Evolutionary conservation across 2,113 vertebrate species (phyloP).

Genomic region (Trinectes maculatus): DNA sequence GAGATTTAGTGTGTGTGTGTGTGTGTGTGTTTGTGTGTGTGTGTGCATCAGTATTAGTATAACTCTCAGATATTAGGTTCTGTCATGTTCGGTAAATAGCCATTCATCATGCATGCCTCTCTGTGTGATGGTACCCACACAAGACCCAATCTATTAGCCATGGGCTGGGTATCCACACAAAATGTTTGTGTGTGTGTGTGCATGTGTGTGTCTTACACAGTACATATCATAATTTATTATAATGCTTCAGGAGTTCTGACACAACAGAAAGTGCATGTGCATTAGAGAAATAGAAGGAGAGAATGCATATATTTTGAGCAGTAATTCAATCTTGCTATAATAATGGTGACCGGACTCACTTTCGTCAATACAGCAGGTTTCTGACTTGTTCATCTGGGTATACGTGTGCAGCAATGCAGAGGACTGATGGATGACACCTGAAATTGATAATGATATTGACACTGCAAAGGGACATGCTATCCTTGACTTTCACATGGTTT

Average conservation of each 20-base stretch:
- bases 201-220: constrained; percentile 19
- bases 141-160: constrained; percentile 79
- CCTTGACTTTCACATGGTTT: constrained; percentile 32
- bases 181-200: constrained; percentile 28
- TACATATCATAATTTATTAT: constrained; percentile 54
- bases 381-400: constrained; percentile 13
- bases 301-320: constrained; percentile 5
- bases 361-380: constrained; percentile 14
- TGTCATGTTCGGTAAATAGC: constrained; percentile 80
- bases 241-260: constrained; percentile 43
- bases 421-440: constrained; percentile 65
- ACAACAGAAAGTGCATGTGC: constrained; percentile 20
- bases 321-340: constrained; percentile 25
- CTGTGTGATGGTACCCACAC: constrained; percentile 55
- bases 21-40: not conserved
- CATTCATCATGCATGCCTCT: constrained; percentile 76
- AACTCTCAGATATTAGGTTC: constrained; percentile 66
- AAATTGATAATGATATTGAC: constrained; percentile 62
- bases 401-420: constrained; percentile 30
- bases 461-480: constrained; percentile 29
- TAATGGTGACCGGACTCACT: constrained; percentile 13
- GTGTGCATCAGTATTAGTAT: constrained; percentile 41
- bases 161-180: constrained; percentile 44
- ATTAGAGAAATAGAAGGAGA: constrained; percentile 18
- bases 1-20: constrained; percentile 12